Evolutionary conservation across 2,888 invertebrate genomes (phyloP), one percentile per base, ranked within the genome.

Genomic region (Teleogryllus oceanicus): DNA sequence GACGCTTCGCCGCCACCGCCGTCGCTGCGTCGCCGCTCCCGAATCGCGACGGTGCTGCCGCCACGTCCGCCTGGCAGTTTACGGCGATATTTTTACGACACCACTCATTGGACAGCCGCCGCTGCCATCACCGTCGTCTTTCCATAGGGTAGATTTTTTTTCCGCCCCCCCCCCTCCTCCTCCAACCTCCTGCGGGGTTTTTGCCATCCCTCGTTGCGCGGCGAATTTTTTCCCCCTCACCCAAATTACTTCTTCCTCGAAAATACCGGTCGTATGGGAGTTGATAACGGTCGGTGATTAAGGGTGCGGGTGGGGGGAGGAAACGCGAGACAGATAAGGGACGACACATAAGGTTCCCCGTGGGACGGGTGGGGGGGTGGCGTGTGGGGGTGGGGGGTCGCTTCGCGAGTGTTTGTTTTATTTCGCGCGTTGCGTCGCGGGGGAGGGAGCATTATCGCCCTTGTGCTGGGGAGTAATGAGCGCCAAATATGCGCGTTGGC

Each of bases 221-320:
- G 37, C 37, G 37, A 37, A 37, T 37, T 37, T 37, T 37, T 37
- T 37, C 37, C 37, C 37, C 37, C 37, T 37, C 62, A 18, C 62
- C 62, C 62, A 62, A 62, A 62, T 62, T 62, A 62, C 62, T 62
- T 37, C 37, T 37, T 62, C 62, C 62, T 62, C 62, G 16, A 62
- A 62, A 62, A 62, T 62, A 62, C 62, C 62, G 62, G 62, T 62
- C 62, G 62, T 62, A 62, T 62, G 62, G 62, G 62, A 62, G 62
- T 62, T 62, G 62, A 62, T 62, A 62, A 62, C 62, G 62, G 62
- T 62, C 62, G 62, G 62, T 62, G 62, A 62, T 62, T 62, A 62
- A 62, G 62, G 62, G 62, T 5, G 62, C 16, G 13, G 62, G 1
- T 1, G 4, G 62, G 62, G 21, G n/a, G 62, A 62, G 62, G 62